These are phyloP conservation scores for Bombus consobrinus DNA, from an alignment of 1,140 invertebrate genomes.

Conservation along the genomic window DNA sequence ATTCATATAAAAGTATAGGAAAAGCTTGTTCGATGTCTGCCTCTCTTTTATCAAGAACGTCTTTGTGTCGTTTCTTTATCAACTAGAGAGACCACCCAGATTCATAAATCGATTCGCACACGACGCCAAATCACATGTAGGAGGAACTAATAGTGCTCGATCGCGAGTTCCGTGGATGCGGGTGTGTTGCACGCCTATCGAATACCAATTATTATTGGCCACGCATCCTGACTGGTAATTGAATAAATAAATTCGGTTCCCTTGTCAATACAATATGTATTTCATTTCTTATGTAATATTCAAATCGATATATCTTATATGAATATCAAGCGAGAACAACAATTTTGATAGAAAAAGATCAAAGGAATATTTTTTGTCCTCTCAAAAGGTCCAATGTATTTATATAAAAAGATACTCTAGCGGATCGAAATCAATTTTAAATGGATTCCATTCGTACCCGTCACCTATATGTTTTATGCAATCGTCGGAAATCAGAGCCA, in stretches of 20 bases:
- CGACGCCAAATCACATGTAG: conserved; percentile 51
- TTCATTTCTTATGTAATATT: background rate
- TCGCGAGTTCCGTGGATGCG: conserved; percentile 23
- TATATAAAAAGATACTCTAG: background rate
- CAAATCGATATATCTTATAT: background rate
- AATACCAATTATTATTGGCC: conserved; percentile 39
- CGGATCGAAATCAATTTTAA: background rate
- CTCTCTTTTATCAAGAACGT: background rate
- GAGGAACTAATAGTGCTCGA: conserved; percentile 24
- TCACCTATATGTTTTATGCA: no score
- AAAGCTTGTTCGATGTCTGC: background rate
- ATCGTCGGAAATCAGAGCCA: no score
- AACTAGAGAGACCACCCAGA: conserved; percentile 56
- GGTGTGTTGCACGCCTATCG: conserved; percentile 14
- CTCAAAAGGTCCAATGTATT: no score
- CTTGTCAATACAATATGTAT: background rate
- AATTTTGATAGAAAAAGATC: background rate
- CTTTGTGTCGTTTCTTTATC: background rate
- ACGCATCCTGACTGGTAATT: background rate
- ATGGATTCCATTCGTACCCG: background rate
- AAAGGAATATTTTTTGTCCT: background rate
- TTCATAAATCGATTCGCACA: conserved; percentile 39
- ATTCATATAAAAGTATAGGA: background rate
- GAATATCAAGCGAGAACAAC: background rate
- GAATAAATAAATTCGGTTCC: background rate